These are phyloP conservation scores for Crossaster papposus DNA, from an alignment of 53 echinoderm and acorn worm genomes.

Conservation along the genomic window DNA sequence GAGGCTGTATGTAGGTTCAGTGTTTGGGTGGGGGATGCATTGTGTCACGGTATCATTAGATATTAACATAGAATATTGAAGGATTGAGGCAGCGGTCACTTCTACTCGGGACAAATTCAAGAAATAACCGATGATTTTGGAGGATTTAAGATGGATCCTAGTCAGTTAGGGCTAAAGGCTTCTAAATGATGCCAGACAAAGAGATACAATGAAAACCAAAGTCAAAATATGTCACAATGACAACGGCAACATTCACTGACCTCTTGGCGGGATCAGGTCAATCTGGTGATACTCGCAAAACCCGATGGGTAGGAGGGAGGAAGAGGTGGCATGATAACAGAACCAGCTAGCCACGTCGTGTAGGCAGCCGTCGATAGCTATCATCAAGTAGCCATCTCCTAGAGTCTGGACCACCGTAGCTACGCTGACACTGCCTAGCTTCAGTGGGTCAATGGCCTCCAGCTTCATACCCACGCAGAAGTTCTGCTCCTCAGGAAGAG, in stretches of 20 bases:
- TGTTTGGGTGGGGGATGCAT: too few species aligned
- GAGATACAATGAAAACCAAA: not conserved
- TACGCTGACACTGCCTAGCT: constrained; percentile 88
- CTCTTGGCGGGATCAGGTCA: constrained; percentile 87
- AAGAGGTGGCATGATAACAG: constrained; percentile 88
- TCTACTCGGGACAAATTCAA: not conserved
- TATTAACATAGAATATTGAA: too few species aligned
- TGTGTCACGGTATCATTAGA: too few species aligned
- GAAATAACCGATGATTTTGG: not conserved
- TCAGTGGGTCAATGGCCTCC: constrained; percentile 92
- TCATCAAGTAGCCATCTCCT: constrained; percentile 90
- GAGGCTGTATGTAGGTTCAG: too few species aligned
- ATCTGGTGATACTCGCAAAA: constrained; percentile 97
- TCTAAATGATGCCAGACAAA: too few species aligned
- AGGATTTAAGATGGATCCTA: too few species aligned
- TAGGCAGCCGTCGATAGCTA: constrained; percentile 89
- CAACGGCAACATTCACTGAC: constrained; percentile 41
- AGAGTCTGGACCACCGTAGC: constrained; percentile 90
- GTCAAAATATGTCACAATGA: not conserved
- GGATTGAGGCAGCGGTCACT: too few species aligned
- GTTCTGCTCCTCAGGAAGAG: constrained; percentile 69
- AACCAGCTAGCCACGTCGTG: constrained; percentile 88
- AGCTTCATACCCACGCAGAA: constrained; percentile 90
- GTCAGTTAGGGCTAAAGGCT: too few species aligned
- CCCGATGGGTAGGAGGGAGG: constrained; percentile 86